Evolutionary conservation across 2,113 vertebrate genomes (phyloP).

Genomic region (Megaceryle maxima): DNA sequence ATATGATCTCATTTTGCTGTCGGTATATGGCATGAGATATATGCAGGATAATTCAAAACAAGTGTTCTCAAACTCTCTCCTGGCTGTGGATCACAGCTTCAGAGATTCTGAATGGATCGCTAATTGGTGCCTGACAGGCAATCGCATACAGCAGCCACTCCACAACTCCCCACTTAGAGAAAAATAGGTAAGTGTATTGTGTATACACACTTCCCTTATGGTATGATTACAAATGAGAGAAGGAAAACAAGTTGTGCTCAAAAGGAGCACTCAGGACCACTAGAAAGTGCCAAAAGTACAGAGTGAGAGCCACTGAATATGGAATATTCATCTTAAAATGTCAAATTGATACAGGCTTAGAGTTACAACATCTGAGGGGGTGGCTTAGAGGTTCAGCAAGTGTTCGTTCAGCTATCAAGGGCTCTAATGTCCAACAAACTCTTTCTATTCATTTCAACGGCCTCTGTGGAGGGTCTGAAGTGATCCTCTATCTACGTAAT

Average conservation of each 20-base stretch:
- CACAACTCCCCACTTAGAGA: conserved; percentile 14
- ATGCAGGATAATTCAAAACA: conserved; percentile 42
- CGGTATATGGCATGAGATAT: conserved; percentile 7
- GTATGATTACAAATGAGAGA: not conserved
- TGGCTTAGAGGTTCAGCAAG: not conserved
- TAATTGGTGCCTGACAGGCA: conserved; percentile 63
- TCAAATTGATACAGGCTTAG: not conserved
- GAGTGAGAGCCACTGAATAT: not conserved
- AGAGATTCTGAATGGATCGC: conserved; percentile 42
- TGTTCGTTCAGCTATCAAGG: not conserved
- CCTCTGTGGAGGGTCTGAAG: not conserved
- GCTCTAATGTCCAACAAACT: not conserved
- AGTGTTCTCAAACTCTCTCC: conserved; percentile 49
- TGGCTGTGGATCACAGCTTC: conserved; percentile 50
- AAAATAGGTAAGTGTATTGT: conserved; percentile 34
- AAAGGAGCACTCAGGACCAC: conserved; percentile 27
- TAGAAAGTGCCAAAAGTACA: conserved; percentile 24
- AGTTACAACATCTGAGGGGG: not conserved
- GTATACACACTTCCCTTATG: conserved; percentile 9
- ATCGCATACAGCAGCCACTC: conserved; percentile 42
- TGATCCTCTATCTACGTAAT: not conserved
- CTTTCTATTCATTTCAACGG: not conserved
- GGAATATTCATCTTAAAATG: conserved; percentile 19
- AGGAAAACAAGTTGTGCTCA: conserved; percentile 22
- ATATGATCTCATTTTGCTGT: conserved; percentile 23